Percentiles rank a stretch among this genome's conserved stretches.
phyloP scores from a whole-genome alignment of 2,888 invertebrate species.

The Ophioninae sp. region DNA sequence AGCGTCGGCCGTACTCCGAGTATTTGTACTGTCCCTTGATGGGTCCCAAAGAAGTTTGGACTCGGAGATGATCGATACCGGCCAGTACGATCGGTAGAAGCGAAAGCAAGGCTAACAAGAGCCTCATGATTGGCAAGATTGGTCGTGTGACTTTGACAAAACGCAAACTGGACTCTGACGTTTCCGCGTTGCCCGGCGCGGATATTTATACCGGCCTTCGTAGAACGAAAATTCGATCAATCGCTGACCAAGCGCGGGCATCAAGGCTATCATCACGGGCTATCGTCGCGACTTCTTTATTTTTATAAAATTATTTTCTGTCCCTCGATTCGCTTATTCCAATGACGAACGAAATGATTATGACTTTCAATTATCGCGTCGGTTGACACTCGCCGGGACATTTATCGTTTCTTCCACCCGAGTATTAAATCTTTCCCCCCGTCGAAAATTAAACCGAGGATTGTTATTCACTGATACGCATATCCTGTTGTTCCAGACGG shows the following conservation, averaged over 20 bases:
- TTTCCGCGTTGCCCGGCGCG: not conserved
- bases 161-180: conserved; percentile 25
- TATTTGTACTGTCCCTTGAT: conserved; percentile 71
- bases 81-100: conserved; percentile 62
- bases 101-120: conserved; percentile 52
- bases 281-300: conserved; percentile 29
- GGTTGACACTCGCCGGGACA: not conserved
- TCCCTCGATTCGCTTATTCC: conserved; percentile 22
- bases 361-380: not conserved
- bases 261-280: conserved; percentile 36
- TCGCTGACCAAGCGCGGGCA: not conserved
- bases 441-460: not conserved
- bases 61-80: conserved; percentile 63
- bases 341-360: not conserved
- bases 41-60: conserved; percentile 70
- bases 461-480: not conserved
- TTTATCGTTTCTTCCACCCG: not conserved
- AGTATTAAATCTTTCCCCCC: not conserved
- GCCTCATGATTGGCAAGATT: conserved; percentile 44
- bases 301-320: not conserved
- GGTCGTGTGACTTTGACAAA: conserved; percentile 12
- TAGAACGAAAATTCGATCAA: not conserved
- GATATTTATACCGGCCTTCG: conserved; percentile 49
- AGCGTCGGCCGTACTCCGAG: conserved; percentile 71
- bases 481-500: conserved; percentile 76